Evolutionary conservation across 2,888 invertebrate species (phyloP).

Genomic region (Drosophila emarginata): DNA sequence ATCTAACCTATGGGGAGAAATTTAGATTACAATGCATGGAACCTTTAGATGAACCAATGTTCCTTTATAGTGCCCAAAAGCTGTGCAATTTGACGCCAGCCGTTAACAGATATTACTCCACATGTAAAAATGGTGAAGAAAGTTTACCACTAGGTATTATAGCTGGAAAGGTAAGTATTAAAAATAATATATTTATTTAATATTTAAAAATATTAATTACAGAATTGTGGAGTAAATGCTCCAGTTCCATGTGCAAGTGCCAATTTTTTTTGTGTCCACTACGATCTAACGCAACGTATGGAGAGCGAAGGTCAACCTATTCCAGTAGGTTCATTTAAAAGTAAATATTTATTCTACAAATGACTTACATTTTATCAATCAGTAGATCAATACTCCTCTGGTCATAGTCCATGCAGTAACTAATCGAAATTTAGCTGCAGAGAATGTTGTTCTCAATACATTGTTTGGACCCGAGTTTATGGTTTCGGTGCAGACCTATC

Average conservation of each 20-base stretch:
- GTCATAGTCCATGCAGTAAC: constrained; percentile 80
- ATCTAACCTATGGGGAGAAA: constrained; percentile 78
- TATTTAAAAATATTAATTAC: neutral
- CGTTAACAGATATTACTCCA: constrained; percentile 53
- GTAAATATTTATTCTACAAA: neutral
- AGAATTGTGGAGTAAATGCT: constrained; percentile 70
- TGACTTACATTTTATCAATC: neutral
- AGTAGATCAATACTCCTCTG: constrained; percentile 71
- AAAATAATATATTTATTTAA: fast-evolving
- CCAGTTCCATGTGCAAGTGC: constrained; percentile 68
- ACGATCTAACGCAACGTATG: constrained; percentile 69
- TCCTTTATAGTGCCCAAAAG: constrained; percentile 71
- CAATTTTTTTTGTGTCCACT: constrained; percentile 73
- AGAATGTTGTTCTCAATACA: constrained; percentile 73
- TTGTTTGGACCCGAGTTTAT: constrained; percentile 80
- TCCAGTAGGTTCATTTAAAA: constrained; percentile 60
- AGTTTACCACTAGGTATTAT: constrained; percentile 74
- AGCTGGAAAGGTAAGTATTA: constrained; percentile 51
- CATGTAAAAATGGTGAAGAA: constrained; percentile 64
- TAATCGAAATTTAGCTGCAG: constrained; percentile 81
- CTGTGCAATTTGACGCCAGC: constrained; percentile 57
- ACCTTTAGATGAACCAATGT: constrained; percentile 59
- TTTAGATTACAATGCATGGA: constrained; percentile 77
- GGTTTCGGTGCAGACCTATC: constrained; percentile 80
- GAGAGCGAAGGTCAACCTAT: constrained; percentile 80